Conservation (phyloP, 2,113 vertebrate genomes). For the Caretta caretta region DNA sequence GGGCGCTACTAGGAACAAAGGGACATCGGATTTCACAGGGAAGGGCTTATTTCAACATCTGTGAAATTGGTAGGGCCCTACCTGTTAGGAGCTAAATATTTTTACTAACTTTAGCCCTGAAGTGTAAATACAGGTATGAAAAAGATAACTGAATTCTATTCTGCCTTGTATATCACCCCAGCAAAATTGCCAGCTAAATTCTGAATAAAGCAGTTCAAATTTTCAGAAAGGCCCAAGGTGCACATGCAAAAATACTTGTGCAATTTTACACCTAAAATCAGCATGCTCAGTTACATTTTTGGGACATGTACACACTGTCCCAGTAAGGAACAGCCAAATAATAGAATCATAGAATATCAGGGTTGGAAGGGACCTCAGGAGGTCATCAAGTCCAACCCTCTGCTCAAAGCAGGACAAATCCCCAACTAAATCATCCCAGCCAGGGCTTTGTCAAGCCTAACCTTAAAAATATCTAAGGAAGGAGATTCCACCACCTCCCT, state of each 20-base stretch:
- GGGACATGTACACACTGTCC: neutral
- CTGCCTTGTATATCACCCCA: neutral
- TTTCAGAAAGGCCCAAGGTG: neutral
- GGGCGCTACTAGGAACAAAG: too few relatives aligned
- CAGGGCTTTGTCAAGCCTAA: too few relatives aligned
- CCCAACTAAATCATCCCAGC: too few relatives aligned
- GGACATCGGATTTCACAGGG: too few relatives aligned
- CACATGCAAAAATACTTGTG: neutral
- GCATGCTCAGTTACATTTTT: neutral
- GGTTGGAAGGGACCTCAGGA: too few relatives aligned
- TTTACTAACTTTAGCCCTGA: neutral
- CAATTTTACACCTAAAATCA: neutral
- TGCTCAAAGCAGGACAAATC: too few relatives aligned
- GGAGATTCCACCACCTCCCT: too few relatives aligned
- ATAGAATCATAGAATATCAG: too few relatives aligned
- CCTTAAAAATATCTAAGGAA: too few relatives aligned
- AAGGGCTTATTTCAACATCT: too few relatives aligned
- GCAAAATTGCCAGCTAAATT: neutral
- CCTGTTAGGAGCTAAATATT: neutral
- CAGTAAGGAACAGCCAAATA: neutral
- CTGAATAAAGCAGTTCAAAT: neutral
- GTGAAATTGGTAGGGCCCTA: too few relatives aligned
- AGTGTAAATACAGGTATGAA: neutral
- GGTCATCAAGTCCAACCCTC: too few relatives aligned
- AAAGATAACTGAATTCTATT: neutral